These are phyloP conservation scores for Fukomys damarensis DNA, from an alignment of 2,113 vertebrate genomes.

Conservation along the genomic window DNA sequence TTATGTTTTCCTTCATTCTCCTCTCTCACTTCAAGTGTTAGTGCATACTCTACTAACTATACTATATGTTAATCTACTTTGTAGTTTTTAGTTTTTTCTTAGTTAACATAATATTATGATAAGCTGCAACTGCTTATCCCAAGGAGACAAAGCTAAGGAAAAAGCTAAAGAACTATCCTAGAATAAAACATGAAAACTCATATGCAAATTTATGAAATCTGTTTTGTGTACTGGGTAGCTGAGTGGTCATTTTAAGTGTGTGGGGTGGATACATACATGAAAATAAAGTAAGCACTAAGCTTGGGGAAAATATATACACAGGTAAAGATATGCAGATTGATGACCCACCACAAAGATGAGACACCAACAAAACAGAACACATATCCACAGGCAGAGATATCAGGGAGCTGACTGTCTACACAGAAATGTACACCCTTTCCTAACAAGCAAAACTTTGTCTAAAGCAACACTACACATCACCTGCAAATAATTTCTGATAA, in stretches of 20 bases:
- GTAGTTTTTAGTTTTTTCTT: conserved; percentile 45
- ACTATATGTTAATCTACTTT: not conserved
- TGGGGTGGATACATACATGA: not conserved
- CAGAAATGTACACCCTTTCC: not conserved
- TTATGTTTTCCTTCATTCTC: conserved; percentile 9
- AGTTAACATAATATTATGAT: conserved; percentile 1
- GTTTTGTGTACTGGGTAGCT: conserved; percentile 32
- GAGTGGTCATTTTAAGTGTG: conserved; percentile 12
- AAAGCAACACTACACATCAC: not conserved
- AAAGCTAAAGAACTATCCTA: conserved; percentile 13
- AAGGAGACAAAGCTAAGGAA: conserved; percentile 18
- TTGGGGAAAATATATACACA: not conserved
- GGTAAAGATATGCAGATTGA: conserved; percentile 2
- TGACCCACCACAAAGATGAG: conserved; percentile 31
- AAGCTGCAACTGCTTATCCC: conserved; percentile 7
- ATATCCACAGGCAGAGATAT: conserved; percentile 21
- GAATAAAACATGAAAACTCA: conserved; percentile 39
- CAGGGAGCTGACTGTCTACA: not conserved
- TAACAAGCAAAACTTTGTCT: not conserved
- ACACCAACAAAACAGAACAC: conserved; percentile 36
- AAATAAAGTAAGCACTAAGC: conserved; percentile 30
- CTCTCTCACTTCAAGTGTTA: conserved; percentile 1
- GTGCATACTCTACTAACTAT: not conserved
- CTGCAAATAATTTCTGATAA: conserved; percentile 24
- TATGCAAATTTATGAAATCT: conserved; percentile 39